A percentile compares a stretch with the other conserved stretches of the same genome.
Evolutionary conservation across 2,888 invertebrate genomes (phyloP).

Genomic region (Dyspetes luteomarginatus): DNA sequence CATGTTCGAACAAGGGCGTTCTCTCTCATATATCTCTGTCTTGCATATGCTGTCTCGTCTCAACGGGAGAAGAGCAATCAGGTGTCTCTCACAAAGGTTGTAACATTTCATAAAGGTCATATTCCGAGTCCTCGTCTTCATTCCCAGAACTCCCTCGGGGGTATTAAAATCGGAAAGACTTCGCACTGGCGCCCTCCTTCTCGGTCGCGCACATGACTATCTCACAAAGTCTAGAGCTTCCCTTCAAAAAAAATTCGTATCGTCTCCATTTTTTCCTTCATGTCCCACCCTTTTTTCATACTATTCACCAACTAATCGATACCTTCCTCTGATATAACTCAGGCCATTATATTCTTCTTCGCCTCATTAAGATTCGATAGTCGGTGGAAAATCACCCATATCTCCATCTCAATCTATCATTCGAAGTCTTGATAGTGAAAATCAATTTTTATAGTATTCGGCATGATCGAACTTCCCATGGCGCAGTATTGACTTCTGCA

Average conservation of each 20-base stretch:
- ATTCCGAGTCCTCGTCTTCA: slow-evolving; percentile 64
- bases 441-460: slow-evolving; percentile 28
- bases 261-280: slow-evolving; percentile 15
- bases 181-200: background rate
- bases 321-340: slow-evolving; percentile 26
- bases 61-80: slow-evolving; percentile 73
- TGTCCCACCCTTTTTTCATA: background rate
- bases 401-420: slow-evolving; percentile 8
- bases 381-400: background rate
- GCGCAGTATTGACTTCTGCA: slow-evolving; percentile 12
- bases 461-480: background rate
- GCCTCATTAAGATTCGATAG: background rate
- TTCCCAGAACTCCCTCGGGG: slow-evolving; percentile 70
- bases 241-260: no score
- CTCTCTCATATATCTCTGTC: slow-evolving; percentile 21
- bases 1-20: slow-evolving; percentile 32
- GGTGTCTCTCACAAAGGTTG: slow-evolving; percentile 75
- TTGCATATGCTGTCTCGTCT: slow-evolving; percentile 22
- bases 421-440: slow-evolving; percentile 4
- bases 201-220: no score
- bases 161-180: slow-evolving; percentile 75
- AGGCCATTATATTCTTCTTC: slow-evolving; percentile 40
- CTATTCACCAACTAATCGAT: slow-evolving; percentile 31
- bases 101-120: slow-evolving; percentile 80
- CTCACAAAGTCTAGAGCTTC: no score